Percentiles rank a stretch among this genome's conserved stretches.
Conservation (phyloP, 2,888 invertebrate genomes). For the Stramonita haemastoma region DNA sequence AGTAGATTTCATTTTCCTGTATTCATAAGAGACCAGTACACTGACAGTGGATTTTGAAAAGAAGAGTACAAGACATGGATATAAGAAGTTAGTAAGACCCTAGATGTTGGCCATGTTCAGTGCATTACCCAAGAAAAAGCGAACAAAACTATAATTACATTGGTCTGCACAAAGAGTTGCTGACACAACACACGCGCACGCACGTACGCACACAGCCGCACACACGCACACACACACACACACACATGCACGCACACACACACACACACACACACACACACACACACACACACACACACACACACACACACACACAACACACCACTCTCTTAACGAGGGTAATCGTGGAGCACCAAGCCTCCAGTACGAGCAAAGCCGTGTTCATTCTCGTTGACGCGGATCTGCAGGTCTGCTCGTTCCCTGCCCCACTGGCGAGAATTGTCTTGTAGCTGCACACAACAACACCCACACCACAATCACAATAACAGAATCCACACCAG, state of each 20-base stretch:
- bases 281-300: not conserved
- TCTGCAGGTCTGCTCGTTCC: conserved; percentile 71
- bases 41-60: no score
- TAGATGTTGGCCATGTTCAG: no score
- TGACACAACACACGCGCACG: not conserved
- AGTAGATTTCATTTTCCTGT: no score
- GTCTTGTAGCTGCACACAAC: conserved; percentile 65
- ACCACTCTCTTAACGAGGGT: conserved; percentile 61
- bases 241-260: no score
- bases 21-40: no score
- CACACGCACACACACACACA: conserved; percentile 20
- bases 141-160: no score
- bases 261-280: not conserved
- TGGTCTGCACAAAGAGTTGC: no score
- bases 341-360: conserved; percentile 69
- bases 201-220: not conserved
- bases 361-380: conserved; percentile 68
- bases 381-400: conserved; percentile 71
- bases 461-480: not conserved
- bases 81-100: no score
- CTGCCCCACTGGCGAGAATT: conserved; percentile 75
- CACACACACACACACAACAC: not conserved
- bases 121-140: no score
- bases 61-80: no score
- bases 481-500: not conserved